Base-by-base conservation (phyloP, 2,113 vertebrate species). In the Azemiops feae region DNA sequence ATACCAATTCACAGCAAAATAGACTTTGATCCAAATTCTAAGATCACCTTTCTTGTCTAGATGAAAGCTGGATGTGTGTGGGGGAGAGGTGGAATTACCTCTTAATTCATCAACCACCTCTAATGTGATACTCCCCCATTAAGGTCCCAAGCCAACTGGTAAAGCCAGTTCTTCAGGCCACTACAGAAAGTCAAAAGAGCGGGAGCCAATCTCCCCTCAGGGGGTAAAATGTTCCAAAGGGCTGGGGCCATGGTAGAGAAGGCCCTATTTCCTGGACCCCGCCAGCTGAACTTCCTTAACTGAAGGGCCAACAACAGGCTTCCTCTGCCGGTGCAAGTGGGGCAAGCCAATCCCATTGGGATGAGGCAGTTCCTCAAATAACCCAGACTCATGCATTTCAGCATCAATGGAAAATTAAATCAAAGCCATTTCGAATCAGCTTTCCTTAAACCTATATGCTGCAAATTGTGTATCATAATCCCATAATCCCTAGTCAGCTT, bases 1-100 rank as follows among this genome's bases (percentile, higher is more conserved):
- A 97, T 91, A 96, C 90, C 53, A 97, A 95, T 97, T 97, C 97
- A 96, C 89, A 89, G 55, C 60, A 88, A 96, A 93, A 95, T 92
- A 96, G 8, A 20, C 87, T 92, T 92, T 47, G 60, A 55, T 89
- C 91, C 91, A 50, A 85, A 94, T 96, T 94, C 95, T 93, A 94
- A 92, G 93, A 89, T 95, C 91, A 95, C 94, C 74, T 96, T 96
- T 93, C 92, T 92, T 95, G 96, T 96, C 95, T 94, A 95, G 93
- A 95, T 94, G 94, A 96, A 96, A 94, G 95, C 95, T 92, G 30
- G 30, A 69, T 69, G 30, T 64, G 60, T 47, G 54, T 1, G 58
- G 27, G 3, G 3, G 27, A 27, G 60, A 47, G 5, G 58, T 60
- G 60, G 30, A 30, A n/a, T 69, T 69, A 18, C 14, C 14, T n/a